Evolutionary conservation across 1,140 invertebrate species (phyloP), one percentile per base, ranked within the genome.

Genomic region (Euglossa dilemma): DNA sequence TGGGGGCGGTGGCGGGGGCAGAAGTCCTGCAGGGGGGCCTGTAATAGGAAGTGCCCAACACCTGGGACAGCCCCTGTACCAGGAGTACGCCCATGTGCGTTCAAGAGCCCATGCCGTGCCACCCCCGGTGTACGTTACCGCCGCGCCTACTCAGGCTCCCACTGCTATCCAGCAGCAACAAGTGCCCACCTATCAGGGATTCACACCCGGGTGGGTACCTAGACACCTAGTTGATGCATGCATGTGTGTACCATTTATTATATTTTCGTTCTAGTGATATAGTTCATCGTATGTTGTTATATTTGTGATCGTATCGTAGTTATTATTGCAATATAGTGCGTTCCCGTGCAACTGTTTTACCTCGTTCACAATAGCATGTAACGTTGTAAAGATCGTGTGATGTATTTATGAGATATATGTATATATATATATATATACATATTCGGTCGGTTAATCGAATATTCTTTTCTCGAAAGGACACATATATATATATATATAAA

Each of bases 121-220:
- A 69, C 93, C 93, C 43, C 93, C 94, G 47, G 93, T 94, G 52
- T 94, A 94, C 83, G 93, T 94, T 66, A 94, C 94, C 23, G 92
- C 93, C 45, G 93, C 93, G 43, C 93, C 93, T 47, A 91, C 93
- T 69, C 93, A 94, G 88, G 91, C 93, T 80, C 92, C 94, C 61
- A 88, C 93, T 85, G 91, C 93, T 77, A 93, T 93, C 69, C 94
- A 93, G 85, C 93, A 94, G 80, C 94, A 94, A 85, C 93, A 94
- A 94, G 91, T 94, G 91, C 94, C 93, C 92, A 93, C 93, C 92
- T 94, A 94, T 89, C 94, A 94, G 90, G 94, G 93, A 94, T 94
- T 94, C 89, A 94, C 94, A 93, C 93, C 94, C 91, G 93, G 93
- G 94, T 94, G 93, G 92, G 94, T 94, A 94, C 93, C 92, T 94